These are phyloP conservation scores for Camponotus fellah DNA, from an alignment of 2,888 invertebrate genomes.

Conservation along the genomic window DNA sequence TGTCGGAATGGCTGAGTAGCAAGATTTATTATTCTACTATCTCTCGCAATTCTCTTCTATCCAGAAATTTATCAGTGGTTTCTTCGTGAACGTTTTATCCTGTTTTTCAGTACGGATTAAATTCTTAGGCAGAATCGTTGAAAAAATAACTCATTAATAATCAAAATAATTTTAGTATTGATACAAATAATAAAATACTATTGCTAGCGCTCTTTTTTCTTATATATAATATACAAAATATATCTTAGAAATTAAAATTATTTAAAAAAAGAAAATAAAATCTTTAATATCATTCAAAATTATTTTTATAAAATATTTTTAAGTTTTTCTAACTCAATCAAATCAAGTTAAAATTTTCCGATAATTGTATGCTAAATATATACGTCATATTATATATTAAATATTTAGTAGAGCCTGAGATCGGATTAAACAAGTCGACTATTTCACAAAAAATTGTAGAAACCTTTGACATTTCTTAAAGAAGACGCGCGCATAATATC, in stretches of 20 bases:
- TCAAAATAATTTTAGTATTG: not conserved
- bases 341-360: not conserved
- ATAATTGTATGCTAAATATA: not conserved
- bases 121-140: not conserved
- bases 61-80: slow-evolving; percentile 25
- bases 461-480: not conserved
- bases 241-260: not conserved
- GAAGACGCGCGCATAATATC: not conserved
- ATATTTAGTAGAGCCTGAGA: not conserved
- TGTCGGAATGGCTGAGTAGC: slow-evolving; percentile 33
- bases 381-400: not conserved
- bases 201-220: not conserved
- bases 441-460: not conserved
- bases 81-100: slow-evolving; percentile 19
- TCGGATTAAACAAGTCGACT: not conserved
- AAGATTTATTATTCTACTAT: slow-evolving; percentile 47
- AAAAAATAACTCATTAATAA: not conserved
- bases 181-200: not conserved
- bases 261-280: not conserved
- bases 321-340: not conserved
- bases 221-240: no score
- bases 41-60: not conserved
- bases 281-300: not conserved
- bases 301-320: slow-evolving; percentile 3
- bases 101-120: not conserved